Conservation (phyloP, 2,888 invertebrate genomes). For the Eilema sororculum region DNA sequence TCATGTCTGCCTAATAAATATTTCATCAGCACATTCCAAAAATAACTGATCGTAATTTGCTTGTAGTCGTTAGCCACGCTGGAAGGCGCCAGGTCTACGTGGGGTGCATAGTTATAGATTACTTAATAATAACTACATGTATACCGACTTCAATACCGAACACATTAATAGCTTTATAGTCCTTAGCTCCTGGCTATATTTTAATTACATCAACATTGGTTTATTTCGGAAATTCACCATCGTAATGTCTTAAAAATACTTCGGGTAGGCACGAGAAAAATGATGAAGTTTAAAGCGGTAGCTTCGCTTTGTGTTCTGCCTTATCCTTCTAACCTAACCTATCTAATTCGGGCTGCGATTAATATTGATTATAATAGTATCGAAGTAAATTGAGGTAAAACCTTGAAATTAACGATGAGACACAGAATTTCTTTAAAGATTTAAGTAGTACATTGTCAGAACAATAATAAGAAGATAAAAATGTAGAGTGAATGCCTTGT, state of each 20-base stretch:
- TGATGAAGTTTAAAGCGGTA: not conserved
- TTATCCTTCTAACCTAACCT: not conserved
- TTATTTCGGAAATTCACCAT: not conserved
- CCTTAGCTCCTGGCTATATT: constrained; percentile 16
- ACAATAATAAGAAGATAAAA: not conserved
- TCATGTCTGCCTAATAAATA: constrained; percentile 3
- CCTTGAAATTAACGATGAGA: too few relatives aligned
- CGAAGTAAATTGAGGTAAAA: too few relatives aligned
- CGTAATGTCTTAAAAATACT: not conserved
- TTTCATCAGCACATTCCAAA: constrained; percentile 9
- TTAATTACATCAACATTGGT: not conserved
- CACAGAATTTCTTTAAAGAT: too few relatives aligned
- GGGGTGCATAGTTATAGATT: constrained; percentile 27
- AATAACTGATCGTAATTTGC: constrained; percentile 15
- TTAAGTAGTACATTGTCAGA: too few relatives aligned
- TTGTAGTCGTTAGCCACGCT: constrained; percentile 12
- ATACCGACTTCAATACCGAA: constrained; percentile 23
- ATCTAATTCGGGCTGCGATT: too few relatives aligned
- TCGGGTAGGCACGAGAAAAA: not conserved
- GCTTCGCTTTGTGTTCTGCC: not conserved
- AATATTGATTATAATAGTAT: too few relatives aligned
- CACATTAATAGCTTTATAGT: constrained; percentile 28
- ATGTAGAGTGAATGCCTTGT: not conserved
- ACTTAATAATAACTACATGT: constrained; percentile 16
- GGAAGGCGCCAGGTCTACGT: constrained; percentile 39